These are phyloP conservation scores for Spondyliosoma cantharus DNA, from an alignment of 2,797 vertebrate species.

Conservation along the genomic window DNA sequence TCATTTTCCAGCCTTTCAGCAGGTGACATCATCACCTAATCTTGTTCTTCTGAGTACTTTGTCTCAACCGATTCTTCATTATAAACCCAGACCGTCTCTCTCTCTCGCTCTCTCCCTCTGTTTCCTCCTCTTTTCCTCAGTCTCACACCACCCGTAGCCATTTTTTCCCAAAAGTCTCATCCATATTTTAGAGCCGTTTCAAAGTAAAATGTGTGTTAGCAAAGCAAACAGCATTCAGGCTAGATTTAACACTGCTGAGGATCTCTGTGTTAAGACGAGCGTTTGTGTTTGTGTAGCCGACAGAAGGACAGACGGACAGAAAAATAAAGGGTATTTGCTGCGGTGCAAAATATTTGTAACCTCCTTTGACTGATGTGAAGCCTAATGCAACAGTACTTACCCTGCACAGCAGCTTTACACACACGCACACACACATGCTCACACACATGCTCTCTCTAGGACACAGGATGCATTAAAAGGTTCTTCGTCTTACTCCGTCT, in stretches of 20 bases:
- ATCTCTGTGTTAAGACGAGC: slow-evolving; percentile 38
- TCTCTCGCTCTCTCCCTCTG: neutral
- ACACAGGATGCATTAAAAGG: slow-evolving; percentile 15
- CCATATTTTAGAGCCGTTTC: slow-evolving; percentile 75
- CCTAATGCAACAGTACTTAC: slow-evolving; percentile 42
- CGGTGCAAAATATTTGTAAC: slow-evolving; percentile 49
- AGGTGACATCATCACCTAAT: slow-evolving; percentile 27
- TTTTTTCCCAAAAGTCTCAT: slow-evolving; percentile 63
- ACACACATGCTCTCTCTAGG: slow-evolving; percentile 2
- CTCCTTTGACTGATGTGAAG: slow-evolving; percentile 56
- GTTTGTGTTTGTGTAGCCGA: slow-evolving; percentile 12
- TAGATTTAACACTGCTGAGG: slow-evolving; percentile 72
- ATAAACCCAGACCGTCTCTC: neutral
- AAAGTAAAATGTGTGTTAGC: slow-evolving; percentile 73
- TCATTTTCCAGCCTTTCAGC: slow-evolving; percentile 11
- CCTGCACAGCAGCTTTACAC: slow-evolving; percentile 15
- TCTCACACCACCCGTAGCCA: slow-evolving; percentile 26
- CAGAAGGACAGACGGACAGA: neutral
- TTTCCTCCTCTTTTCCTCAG: neutral
- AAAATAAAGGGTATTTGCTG: slow-evolving; percentile 27
- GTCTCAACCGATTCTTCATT: neutral
- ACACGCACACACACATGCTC: slow-evolving; percentile 1
- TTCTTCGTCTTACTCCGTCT: slow-evolving; percentile 26
- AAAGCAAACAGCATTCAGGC: slow-evolving; percentile 70
- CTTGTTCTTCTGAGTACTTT: neutral